phyloP scores from a whole-genome alignment of 2,888 invertebrate species.

The Oasisia sp. region DNA sequence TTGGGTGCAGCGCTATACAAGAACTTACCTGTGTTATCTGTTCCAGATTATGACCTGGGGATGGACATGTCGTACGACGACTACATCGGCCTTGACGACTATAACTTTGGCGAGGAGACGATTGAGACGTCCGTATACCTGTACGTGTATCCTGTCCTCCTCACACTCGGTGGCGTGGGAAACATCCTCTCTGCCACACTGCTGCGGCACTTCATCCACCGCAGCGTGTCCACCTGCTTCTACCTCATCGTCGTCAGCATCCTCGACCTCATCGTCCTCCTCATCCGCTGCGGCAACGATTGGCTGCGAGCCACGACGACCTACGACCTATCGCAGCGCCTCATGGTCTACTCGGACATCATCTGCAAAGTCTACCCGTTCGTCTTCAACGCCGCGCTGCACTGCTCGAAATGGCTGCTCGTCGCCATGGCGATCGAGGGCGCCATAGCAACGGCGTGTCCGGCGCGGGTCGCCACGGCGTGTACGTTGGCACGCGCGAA shows the following conservation, averaged over 20 bases:
- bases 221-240: conserved; percentile 57
- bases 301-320: conserved; percentile 44
- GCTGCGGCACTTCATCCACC: conserved; percentile 49
- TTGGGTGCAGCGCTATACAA: too few relatives aligned
- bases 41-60: neutral
- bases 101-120: conserved; percentile 28
- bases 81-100: conserved; percentile 19
- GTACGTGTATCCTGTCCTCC: conserved; percentile 51
- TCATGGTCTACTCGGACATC: conserved; percentile 48
- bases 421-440: conserved; percentile 57
- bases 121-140: conserved; percentile 39
- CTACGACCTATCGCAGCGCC: neutral
- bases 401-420: conserved; percentile 57
- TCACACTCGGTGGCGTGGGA: conserved; percentile 54
- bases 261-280: conserved; percentile 55
- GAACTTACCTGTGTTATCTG: neutral
- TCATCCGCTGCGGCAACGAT: conserved; percentile 57
- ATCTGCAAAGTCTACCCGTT: conserved; percentile 61
- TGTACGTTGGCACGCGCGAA: conserved; percentile 51
- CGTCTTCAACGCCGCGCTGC: conserved; percentile 51
- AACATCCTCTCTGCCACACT: conserved; percentile 45
- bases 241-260: conserved; percentile 55
- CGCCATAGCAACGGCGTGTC: conserved; percentile 50
- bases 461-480: conserved; percentile 35
- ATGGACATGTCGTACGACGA: conserved; percentile 21